A percentile compares a stretch with the other conserved stretches of the same genome.
These are phyloP conservation scores for Orius insidiosus DNA, from an alignment of 1,140 invertebrate genomes.

Conservation along the genomic window DNA sequence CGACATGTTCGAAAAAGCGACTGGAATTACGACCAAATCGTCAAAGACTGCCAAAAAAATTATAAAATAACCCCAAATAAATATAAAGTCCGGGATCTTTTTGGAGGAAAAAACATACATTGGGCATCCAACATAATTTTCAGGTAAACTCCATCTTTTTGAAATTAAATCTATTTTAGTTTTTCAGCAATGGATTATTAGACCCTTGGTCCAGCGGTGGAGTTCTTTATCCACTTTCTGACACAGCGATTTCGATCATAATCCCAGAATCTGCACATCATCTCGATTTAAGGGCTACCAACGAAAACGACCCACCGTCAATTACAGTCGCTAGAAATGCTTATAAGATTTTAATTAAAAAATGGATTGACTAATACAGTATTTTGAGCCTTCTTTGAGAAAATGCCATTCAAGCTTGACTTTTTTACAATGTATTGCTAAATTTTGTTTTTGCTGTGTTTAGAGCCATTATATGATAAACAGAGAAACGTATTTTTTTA, in stretches of 20 bases:
- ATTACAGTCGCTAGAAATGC: constrained; percentile 48
- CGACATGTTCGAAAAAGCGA: constrained; percentile 64
- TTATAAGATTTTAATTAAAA: constrained; percentile 44
- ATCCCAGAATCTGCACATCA: constrained; percentile 87
- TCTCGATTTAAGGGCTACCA: constrained; percentile 60
- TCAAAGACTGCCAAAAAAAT: constrained; percentile 46
- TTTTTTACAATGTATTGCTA: too few species aligned
- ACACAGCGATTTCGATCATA: constrained; percentile 51
- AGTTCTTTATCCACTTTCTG: constrained; percentile 51
- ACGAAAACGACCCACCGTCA: constrained; percentile 50
- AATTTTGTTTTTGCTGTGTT: too few species aligned
- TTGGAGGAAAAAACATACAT: constrained; percentile 58
- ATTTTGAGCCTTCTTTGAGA: too few species aligned
- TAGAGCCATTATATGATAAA: too few species aligned
- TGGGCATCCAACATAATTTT: constrained; percentile 71
- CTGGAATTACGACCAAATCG: constrained; percentile 56
- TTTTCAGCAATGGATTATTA: constrained; percentile 63
- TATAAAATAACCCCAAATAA: constrained; percentile 48
- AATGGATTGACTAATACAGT: too few species aligned
- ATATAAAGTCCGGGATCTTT: constrained; percentile 50
- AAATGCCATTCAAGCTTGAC: too few species aligned
- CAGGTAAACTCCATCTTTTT: constrained; percentile 28
- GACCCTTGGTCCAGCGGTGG: constrained; percentile 92
- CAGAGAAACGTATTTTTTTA: too few species aligned
- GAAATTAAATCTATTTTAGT: constrained; percentile 3